Evolutionary conservation across 2,888 invertebrate genomes (phyloP), one percentile per base, ranked within the genome.

Genomic region (Chymomyza fuscimana): DNA sequence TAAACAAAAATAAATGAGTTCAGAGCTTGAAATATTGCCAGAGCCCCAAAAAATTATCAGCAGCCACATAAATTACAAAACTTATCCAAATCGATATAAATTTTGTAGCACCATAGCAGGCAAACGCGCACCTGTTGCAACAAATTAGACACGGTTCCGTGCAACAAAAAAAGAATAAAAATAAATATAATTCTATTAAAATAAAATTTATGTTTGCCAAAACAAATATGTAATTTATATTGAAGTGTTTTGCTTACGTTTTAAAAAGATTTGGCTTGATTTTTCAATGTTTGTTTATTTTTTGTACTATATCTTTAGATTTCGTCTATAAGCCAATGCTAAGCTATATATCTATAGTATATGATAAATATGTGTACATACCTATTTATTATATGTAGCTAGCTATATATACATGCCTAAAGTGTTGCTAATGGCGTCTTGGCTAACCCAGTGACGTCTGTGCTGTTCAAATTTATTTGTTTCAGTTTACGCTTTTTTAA

Each of bases 111-210:
- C 7, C 16, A 1, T 0, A 54, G 12, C 16, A 54, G 12, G 19
- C 25, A 51, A 10, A 1, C 19, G 54, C n/a, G 59, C 66, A 66
- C 66, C 66, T 66, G 60, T 66, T 66, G 66, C 66, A 32, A 29
- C 66, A 59, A 66, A 66, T 66, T 66, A 66, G 32, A 32, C 25
- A 66, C 50, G 10, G 40, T 32, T 32, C 7, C 32, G 32, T 9
- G n/a, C 54, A 16, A n/a, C 54, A 54, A 54, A 54, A 54, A 54
- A 19, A 54, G 19, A 54, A 6, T 1, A 19, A 16, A 54, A 54
- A 54, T 19, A 5, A 54, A 54, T 51, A 46, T 12, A 46, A 19
- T 9, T 10, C 54, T 54, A 32, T 32, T 32, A 7, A 54, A 22
- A 16, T n/a, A 16, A 54, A 54, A 54, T 54, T 54, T n/a, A 54